A percentile compares a stretch with the other conserved stretches of the same genome.
These are phyloP conservation scores for Gallinago paraguaiae DNA, from an alignment of 2,113 vertebrate genomes.

Conservation along the genomic window DNA sequence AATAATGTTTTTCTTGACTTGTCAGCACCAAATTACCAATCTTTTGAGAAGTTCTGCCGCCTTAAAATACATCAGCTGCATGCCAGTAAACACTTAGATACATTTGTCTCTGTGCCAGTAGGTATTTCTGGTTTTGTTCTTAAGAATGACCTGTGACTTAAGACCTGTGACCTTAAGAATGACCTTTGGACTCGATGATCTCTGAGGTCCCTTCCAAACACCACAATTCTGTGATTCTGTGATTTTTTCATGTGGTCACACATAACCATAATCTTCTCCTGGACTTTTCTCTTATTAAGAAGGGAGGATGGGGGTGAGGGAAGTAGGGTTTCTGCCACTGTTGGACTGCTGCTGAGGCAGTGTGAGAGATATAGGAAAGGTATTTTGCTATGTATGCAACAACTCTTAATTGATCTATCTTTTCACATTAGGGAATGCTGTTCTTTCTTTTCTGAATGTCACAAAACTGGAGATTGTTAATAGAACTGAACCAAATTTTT, in stretches of 20 bases:
- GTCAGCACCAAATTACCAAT: background rate
- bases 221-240: too few species aligned
- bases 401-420: background rate
- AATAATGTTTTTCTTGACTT: background rate
- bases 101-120: background rate
- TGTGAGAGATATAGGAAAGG: background rate
- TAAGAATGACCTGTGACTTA: background rate
- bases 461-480: background rate
- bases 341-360: background rate
- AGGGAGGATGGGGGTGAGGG: accelerated
- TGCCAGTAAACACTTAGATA: background rate
- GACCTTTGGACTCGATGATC: too few species aligned
- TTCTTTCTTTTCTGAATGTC: background rate
- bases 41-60: background rate
- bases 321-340: background rate
- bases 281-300: background rate
- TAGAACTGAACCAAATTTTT: background rate
- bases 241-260: background rate
- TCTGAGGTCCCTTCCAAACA: too few species aligned
- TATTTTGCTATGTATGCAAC: background rate
- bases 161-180: too few species aligned
- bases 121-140: background rate
- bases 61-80: background rate
- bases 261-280: background rate
- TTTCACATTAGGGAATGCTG: background rate